Conservation (phyloP, 2,797 vertebrate species). For the Bradypodion ventrale region DNA sequence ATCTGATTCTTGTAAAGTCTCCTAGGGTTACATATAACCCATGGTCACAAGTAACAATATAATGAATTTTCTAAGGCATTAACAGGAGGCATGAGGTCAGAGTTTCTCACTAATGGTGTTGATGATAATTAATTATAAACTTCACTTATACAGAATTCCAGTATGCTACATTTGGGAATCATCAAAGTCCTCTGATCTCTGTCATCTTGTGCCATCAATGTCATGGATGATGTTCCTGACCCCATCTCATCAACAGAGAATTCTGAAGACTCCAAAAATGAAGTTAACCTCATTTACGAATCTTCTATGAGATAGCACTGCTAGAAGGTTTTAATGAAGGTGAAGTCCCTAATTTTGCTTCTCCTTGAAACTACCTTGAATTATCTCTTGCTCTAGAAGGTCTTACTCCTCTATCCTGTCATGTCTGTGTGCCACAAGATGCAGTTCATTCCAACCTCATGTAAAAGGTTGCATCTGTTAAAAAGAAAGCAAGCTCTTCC, state of each 20-base stretch:
- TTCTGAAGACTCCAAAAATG: background rate
- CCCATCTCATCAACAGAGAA: background rate
- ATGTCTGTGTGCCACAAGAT: background rate
- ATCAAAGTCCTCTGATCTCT: background rate
- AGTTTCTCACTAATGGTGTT: background rate
- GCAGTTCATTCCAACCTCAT: background rate
- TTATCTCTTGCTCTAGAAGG: background rate
- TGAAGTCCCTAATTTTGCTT: background rate
- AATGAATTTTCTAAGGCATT: constrained; percentile 10
- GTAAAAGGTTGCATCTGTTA: too few species aligned
- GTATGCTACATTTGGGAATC: background rate
- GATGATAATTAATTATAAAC: constrained; percentile 16
- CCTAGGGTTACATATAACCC: constrained; percentile 27
- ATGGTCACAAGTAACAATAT: background rate
- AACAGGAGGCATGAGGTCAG: background rate
- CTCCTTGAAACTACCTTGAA: background rate
- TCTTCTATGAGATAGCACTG: background rate
- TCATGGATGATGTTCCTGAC: background rate
- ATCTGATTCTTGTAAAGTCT: constrained; percentile 9
- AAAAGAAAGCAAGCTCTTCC: too few species aligned
- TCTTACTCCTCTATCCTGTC: background rate
- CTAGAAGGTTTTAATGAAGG: background rate
- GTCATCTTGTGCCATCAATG: background rate
- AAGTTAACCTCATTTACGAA: background rate
- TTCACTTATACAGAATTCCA: background rate